Evolutionary conservation across 1,140 invertebrate genomes (phyloP).

Genomic region (Eulimnadia texana): DNA sequence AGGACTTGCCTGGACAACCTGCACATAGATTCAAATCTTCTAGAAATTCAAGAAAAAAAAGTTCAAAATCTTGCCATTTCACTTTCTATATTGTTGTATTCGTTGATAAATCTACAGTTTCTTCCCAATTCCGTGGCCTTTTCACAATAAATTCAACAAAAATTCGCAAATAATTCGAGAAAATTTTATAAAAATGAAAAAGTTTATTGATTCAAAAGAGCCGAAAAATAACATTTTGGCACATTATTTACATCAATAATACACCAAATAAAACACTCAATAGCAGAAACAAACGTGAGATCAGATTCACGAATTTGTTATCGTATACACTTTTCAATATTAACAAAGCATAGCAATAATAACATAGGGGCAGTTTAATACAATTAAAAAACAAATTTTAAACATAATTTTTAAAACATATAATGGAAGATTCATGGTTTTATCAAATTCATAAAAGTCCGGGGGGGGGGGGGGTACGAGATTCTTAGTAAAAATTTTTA

Average conservation of each 20-base stretch:
- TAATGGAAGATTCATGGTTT: too few species aligned
- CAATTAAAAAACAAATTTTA: background rate
- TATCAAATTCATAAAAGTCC: too few species aligned
- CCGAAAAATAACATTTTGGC: background rate
- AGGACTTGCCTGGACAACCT: background rate
- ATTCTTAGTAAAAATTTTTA: conserved; percentile 6
- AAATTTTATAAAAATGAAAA: background rate
- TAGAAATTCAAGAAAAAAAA: too few species aligned
- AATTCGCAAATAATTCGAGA: background rate
- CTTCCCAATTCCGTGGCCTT: background rate
- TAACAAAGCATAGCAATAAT: background rate
- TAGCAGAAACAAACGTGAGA: background rate
- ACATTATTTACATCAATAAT: background rate
- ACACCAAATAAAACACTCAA: too few species aligned
- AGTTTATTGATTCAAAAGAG: background rate
- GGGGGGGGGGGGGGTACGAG: too few species aligned
- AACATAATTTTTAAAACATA: too few species aligned
- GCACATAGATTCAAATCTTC: too few species aligned
- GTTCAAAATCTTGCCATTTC: too few species aligned
- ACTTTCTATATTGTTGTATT: too few species aligned
- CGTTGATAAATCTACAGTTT: too few species aligned
- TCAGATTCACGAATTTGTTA: background rate
- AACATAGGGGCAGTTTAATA: too few species aligned
- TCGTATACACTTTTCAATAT: background rate
- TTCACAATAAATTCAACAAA: background rate